Percentiles rank a stretch among this genome's conserved stretches.
These are phyloP conservation scores for Trissoscelio sp. DNA, from an alignment of 2,888 invertebrate genomes.

Conservation along the genomic window DNA sequence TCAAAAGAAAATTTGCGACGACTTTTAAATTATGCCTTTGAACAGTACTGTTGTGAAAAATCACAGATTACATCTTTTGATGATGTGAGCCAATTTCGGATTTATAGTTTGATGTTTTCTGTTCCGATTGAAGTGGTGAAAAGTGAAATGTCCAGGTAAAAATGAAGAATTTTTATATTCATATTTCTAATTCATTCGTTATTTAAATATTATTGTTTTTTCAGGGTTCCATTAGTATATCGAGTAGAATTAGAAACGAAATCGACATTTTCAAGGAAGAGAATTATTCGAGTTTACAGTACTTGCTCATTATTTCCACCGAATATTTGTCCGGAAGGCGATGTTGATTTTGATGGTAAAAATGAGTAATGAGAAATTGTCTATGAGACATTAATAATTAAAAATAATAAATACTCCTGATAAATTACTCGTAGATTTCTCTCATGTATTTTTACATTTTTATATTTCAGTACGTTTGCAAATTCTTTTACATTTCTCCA, in stretches of 20 bases:
- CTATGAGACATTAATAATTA: too few species aligned
- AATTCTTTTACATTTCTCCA: too few species aligned
- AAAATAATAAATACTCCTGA: too few species aligned
- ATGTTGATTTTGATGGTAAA: slow-evolving; percentile 37
- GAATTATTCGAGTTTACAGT: slow-evolving; percentile 45
- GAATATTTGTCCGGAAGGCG: slow-evolving; percentile 45
- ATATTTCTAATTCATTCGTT: not conserved
- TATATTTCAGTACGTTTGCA: too few species aligned
- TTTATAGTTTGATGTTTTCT: slow-evolving; percentile 48
- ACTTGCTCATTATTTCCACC: slow-evolving; percentile 60
- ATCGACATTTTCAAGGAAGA: slow-evolving; percentile 32
- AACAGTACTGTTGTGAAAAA: slow-evolving; percentile 72
- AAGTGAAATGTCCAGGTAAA: slow-evolving; percentile 54
- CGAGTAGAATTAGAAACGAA: slow-evolving; percentile 35
- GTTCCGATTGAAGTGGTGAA: slow-evolving; percentile 47
- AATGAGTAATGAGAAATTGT: too few species aligned
- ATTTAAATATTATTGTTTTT: slow-evolving; percentile 17
- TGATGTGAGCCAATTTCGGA: slow-evolving; percentile 27
- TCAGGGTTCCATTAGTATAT: slow-evolving; percentile 53
- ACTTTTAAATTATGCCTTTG: slow-evolving; percentile 73
- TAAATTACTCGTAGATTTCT: too few species aligned
- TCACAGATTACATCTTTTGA: slow-evolving; percentile 70
- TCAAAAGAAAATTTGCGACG: slow-evolving; percentile 71
- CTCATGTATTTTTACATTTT: too few species aligned
- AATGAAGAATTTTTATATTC: not conserved